Base-by-base conservation (phyloP, 2,888 invertebrate genomes). In the Hedya salicella region DNA sequence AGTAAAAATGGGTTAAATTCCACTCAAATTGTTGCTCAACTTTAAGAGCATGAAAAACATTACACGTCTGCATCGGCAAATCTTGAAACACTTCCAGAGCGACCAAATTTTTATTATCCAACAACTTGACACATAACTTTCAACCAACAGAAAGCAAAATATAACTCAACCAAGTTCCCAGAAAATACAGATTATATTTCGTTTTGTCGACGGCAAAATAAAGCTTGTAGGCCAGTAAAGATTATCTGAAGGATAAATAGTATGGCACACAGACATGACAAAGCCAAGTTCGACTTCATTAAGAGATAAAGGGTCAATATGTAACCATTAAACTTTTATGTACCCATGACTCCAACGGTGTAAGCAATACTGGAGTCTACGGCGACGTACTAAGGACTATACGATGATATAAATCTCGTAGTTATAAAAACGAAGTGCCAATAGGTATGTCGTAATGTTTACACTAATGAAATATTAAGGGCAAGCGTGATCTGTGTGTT, bases 221-320 rank as follows among this genome's bases (percentile, higher is more conserved):
- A 50, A 57, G 14, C 13, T 50, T 11, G 54, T 46, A 39, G 21
- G 30, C 44, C 16, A 57, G 49, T 42, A 61, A 21, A 66, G 66
- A 66, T 66, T 49, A 66, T 66, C 53, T 60, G 40, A 30, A 49
- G 48, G 60, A 66, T 66, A 66, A 66, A 66, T 49, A 54, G 60
- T 54, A 61, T 30, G 11, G 66, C 32, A 66, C 48, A 66, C 66
- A 66, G 66, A 66, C 66, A 66, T 66, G 66, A 66, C 61, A 66
- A 66, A 66, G 60, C 60, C 32, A 49, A 61, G 48, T 54, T 66
- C 14, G 42, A 49, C 48, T 66, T 66, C 66, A 66, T 66, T 66
- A 66, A 66, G 60, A 42, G 49, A 54, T 66, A 66, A 54, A 61
- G 48, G 61, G 66, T 66, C 66, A 66, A 66, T 66, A 66, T 66